Evolutionary conservation across 37 sponge, comb jelly and placozoan genomes (phyloP).

Genomic region (Cliona cf. orientalis): DNA sequence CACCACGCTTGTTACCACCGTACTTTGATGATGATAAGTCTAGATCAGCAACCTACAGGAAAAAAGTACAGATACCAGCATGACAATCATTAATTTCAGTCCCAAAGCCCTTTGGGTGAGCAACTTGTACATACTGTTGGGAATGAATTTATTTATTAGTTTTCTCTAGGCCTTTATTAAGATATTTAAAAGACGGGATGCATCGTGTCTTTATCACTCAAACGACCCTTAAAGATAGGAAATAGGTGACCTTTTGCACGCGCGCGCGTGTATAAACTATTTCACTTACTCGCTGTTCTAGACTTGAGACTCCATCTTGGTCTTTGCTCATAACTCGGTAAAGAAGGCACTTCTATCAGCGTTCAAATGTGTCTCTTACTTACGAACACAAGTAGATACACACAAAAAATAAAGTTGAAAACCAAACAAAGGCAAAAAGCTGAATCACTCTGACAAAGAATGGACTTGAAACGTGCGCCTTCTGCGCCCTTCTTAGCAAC

Average conservation of each 20-base stretch:
- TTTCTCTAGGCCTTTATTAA: no score
- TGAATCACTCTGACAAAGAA: not conserved
- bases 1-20: not conserved
- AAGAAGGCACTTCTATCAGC: not conserved
- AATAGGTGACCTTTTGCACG: no score
- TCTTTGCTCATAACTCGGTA: conserved; percentile 80
- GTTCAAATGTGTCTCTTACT: no score
- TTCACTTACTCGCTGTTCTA: conserved; percentile 95
- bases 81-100: not conserved
- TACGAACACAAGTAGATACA: no score
- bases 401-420: no score
- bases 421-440: not conserved
- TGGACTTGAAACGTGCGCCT: not conserved
- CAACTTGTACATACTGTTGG: no score
- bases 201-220: no score
- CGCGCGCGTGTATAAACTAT: not conserved
- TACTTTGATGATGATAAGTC: conserved; percentile 75
- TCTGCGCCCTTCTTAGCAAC: not conserved
- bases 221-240: no score
- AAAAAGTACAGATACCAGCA: not conserved
- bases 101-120: not conserved
- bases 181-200: no score
- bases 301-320: conserved; percentile 91
- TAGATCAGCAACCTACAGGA: conserved; percentile 92
- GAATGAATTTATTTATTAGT: no score